Conservation (phyloP, 2,113 vertebrate species). For the Numida meleagris region DNA sequence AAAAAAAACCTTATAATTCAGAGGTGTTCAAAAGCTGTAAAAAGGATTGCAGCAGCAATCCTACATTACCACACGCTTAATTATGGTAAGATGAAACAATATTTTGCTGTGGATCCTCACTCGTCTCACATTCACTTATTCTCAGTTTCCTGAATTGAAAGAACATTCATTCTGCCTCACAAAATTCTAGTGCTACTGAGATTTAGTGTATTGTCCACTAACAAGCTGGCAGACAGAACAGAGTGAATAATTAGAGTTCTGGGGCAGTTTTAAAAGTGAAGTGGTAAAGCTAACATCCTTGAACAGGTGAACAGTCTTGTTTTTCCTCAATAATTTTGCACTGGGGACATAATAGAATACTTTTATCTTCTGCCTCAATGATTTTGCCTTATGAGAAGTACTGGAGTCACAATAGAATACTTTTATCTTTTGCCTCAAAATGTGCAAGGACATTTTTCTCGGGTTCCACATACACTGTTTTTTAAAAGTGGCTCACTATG, state of each 20-base stretch:
- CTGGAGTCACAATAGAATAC: too few relatives aligned
- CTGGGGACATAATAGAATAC: too few relatives aligned
- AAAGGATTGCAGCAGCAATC: background rate
- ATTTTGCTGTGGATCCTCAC: background rate
- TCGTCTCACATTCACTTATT: background rate
- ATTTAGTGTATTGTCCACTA: background rate
- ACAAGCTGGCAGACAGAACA: background rate
- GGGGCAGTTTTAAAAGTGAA: background rate
- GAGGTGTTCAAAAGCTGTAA: background rate
- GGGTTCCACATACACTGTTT: too few relatives aligned
- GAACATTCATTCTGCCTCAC: background rate
- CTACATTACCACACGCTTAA: background rate
- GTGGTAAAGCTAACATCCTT: background rate
- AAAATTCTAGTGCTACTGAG: background rate
- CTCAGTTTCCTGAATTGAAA: background rate
- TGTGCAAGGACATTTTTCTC: too few relatives aligned
- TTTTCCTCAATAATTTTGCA: too few relatives aligned
- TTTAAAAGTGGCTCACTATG: too few relatives aligned
- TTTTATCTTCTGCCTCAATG: too few relatives aligned
- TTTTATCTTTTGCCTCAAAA: too few relatives aligned
- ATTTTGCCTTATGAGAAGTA: too few relatives aligned
- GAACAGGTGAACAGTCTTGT: background rate
- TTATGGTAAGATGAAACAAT: background rate
- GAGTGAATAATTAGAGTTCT: background rate
- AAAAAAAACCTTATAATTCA: background rate